These are phyloP conservation scores for Sandelia bainsii DNA, from an alignment of 2,797 vertebrate genomes.

Conservation along the genomic window DNA sequence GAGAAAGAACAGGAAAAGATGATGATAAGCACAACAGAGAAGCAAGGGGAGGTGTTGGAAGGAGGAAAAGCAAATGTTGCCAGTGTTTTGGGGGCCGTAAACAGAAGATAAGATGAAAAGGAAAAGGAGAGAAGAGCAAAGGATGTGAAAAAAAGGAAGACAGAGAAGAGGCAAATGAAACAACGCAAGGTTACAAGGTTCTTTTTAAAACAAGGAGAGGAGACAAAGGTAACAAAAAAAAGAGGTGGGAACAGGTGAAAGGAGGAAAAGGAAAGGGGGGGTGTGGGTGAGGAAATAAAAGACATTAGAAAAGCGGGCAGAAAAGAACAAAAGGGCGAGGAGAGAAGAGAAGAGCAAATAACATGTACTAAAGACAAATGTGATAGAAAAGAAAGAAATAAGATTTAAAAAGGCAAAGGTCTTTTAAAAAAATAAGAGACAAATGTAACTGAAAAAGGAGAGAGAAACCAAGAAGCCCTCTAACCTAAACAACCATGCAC, in stretches of 20 bases:
- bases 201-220: too few relatives aligned
- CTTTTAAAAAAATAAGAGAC: not conserved
- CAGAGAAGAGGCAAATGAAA: not conserved
- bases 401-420: not conserved
- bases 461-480: not conserved
- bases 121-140: not conserved
- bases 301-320: too few relatives aligned
- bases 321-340: not conserved
- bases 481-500: too few relatives aligned
- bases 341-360: not conserved
- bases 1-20: not conserved
- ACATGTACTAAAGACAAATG: not conserved
- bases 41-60: not conserved
- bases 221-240: not conserved
- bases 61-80: not conserved
- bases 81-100: too few relatives aligned
- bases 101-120: too few relatives aligned
- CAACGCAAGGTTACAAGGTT: too few relatives aligned
- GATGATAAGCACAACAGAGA: not conserved
- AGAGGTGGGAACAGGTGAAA: too few relatives aligned
- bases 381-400: not conserved
- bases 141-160: not conserved
- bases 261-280: too few relatives aligned
- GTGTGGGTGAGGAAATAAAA: too few relatives aligned
- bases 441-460: not conserved